These are phyloP conservation scores for Helarctos malayanus DNA, from an alignment of 2,797 vertebrate species.

Conservation along the genomic window DNA sequence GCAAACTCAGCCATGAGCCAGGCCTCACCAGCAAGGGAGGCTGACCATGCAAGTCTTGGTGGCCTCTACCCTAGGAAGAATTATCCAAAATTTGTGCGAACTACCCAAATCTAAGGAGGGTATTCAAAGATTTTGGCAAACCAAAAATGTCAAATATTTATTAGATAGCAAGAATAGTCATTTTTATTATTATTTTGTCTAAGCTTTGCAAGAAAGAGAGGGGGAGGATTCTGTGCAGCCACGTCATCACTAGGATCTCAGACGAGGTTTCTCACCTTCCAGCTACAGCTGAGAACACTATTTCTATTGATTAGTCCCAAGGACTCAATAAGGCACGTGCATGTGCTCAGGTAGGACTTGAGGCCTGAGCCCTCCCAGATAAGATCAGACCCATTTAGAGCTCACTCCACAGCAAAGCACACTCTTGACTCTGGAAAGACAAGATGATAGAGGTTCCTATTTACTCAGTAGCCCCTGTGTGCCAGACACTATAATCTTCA, in stretches of 20 bases:
- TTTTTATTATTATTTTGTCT: neutral
- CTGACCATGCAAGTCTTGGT: neutral
- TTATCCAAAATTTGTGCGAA: neutral
- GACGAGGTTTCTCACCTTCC: neutral
- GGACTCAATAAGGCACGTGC: neutral
- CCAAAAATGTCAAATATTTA: neutral
- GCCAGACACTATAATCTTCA: neutral
- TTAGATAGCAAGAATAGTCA: neutral
- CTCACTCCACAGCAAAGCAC: neutral
- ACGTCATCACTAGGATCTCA: neutral
- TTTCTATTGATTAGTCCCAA: conserved; percentile 21
- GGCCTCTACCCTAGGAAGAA: neutral
- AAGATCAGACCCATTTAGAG: conserved; percentile 18
- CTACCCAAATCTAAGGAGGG: neutral
- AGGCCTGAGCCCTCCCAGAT: neutral
- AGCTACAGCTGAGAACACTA: neutral
- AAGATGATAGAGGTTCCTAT: neutral
- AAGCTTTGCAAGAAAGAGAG: neutral
- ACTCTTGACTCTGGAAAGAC: conserved; percentile 19
- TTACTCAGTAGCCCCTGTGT: neutral
- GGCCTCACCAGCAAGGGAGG: neutral
- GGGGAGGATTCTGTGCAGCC: neutral
- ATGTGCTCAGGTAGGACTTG: neutral
- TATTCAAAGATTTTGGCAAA: neutral
- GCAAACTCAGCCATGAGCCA: neutral